Evolutionary conservation across 2,113 vertebrate genomes (phyloP).

Genomic region (Menidia beryllina): DNA sequence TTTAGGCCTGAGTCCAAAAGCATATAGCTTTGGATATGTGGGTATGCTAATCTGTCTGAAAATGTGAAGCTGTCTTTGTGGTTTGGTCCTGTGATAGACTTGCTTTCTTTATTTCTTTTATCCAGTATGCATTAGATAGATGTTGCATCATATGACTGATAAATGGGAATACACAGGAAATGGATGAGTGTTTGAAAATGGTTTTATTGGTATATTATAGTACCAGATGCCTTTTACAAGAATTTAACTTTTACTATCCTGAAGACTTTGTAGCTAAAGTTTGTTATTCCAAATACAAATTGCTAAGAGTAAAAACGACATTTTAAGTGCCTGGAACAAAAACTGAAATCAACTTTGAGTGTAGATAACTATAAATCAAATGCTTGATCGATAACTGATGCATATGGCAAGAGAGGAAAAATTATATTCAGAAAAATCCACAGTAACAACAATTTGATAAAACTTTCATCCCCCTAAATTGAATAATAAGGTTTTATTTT

Average conservation of each 20-base stretch:
- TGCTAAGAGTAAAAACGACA: too few relatives aligned
- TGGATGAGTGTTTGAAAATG: too few relatives aligned
- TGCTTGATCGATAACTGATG: neutral
- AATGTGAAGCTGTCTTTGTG: constrained; percentile 28
- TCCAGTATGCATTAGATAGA: too few relatives aligned
- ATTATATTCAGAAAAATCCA: neutral
- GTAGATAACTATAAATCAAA: neutral
- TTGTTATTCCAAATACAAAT: too few relatives aligned
- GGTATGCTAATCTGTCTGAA: constrained; percentile 47
- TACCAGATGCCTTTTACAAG: too few relatives aligned
- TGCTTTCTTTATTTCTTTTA: neutral
- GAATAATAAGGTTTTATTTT: constrained; percentile 7
- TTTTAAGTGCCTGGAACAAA: neutral
- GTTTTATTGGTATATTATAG: too few relatives aligned
- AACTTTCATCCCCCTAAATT: constrained; percentile 18
- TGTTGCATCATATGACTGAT: too few relatives aligned
- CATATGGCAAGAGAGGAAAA: neutral
- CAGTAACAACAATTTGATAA: neutral
- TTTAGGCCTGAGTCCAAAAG: constrained; percentile 36
- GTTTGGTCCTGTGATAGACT: constrained; percentile 38
- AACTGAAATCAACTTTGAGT: neutral
- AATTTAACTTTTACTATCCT: too few relatives aligned
- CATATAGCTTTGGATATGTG: constrained; percentile 33
- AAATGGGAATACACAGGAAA: too few relatives aligned
- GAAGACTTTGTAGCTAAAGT: too few relatives aligned